Base-by-base conservation (phyloP, 2,113 vertebrate genomes). In the Numenius arquata region DNA sequence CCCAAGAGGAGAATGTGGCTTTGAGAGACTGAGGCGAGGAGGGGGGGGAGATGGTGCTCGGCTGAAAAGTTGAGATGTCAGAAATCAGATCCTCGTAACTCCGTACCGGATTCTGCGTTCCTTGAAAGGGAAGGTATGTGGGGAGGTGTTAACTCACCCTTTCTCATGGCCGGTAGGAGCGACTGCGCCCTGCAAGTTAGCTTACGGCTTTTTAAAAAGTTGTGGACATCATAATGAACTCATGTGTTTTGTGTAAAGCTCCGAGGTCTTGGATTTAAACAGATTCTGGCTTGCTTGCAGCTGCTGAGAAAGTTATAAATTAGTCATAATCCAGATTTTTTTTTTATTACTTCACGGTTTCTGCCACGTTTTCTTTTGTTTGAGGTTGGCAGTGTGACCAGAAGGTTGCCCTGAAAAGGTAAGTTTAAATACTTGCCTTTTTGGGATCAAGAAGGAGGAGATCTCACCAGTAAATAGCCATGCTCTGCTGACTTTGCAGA, bases 111-210 rank as follows among this genome's bases (percentile, higher is more conserved):
- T 79, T 20, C 21, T 4, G 36, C 3, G 26, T 84, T 66, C 91
- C 93, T 88, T 95, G 89, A 93, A 95, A 91, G 91, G 91, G 95
- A 95, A 95, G 87, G 94, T 43, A 94, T 95, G 63, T 4, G 50
- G 53, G 77, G 85, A 93, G 84, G 66, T 90, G 82, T 45, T 5
- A 41, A 15, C 87, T 84, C 58, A 0, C n/a, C 74, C 90, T 77
- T 77, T 36, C 68, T 36, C 26, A 5, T 18, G 26, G 45, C n/a
- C 17, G 41, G 3, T 3, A 4, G 65, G 63, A 88, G 29, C 2
- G 19, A 15, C 52, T 59, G 43, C 1, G 5, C 34, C 17, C 61
- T 27, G 50, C 40, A 6, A 62, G 34, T 4, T 41, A 68, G 75
- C n/a, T 30, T 21, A 17, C 0, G 2, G 45, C 53, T 58, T 15